Evolutionary conservation across 2,797 vertebrate species (phyloP), one percentile per base, ranked within the genome.

Genomic region (Menidia menidia): DNA sequence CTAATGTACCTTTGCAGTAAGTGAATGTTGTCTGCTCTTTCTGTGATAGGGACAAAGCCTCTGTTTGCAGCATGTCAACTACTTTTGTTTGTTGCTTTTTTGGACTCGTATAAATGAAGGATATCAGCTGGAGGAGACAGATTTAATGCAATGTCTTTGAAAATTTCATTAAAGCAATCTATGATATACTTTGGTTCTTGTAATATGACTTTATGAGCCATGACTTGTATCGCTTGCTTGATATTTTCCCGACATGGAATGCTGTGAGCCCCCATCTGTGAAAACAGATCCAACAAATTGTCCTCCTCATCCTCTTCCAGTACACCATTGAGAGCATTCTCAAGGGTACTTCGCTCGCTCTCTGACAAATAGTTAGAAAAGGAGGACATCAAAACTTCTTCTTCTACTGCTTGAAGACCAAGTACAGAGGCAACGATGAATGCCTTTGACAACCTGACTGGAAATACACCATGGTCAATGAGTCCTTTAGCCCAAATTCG

Each of bases 191-290:
- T 48, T 48, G 47, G 47, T 18, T 48, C 66, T 79, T 84, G 85
- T 68, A 82, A 54, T 58, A 81, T 53, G 71, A 32, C 72, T 78
- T 75, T 77, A 7, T 80, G 69, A 35, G 73, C 72, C 67, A 81
- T 72, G 72, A 58, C 74, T 53, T 66, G 70, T 72, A 82, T 25
- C 25, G 71, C 35, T 39, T 39, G 25, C 25, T 39, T 5, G 9
- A 39, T 6, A 39, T 39, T 39, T 5, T 39, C 35, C 9, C 9
- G 5, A 6, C 5, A 39, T 18, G 55, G 55, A 10, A 19, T 10
- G n/a, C 48, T 42, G 51, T 60, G 50, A 61, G 63, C 61, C 16
- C 64, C 64, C 60, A 58, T 75, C 59, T 65, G 64, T 58, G 65
- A 64, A 10, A 69, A 75, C 6, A 69, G 2, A 11, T 64, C 58